phyloP scores from a whole-genome alignment of 2,113 vertebrate genomes.

The Toxostoma redivivum region DNA sequence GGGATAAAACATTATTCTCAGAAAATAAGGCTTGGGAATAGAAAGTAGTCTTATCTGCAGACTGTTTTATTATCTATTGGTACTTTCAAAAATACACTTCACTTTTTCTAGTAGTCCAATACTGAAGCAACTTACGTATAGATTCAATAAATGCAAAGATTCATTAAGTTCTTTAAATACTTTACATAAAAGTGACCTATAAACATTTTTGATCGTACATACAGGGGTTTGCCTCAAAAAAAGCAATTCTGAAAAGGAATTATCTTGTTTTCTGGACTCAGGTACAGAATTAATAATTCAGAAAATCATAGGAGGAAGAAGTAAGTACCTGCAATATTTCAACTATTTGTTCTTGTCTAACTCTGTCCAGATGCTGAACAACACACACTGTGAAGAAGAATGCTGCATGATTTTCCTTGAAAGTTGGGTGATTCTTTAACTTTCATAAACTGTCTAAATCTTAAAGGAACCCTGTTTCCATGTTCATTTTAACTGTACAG shows the following conservation, averaged over 20 bases:
- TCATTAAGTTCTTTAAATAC: background rate
- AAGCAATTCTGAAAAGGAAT: background rate
- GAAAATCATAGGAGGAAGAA: background rate
- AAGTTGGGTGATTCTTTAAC: background rate
- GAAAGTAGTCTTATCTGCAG: background rate
- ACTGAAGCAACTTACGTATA: background rate
- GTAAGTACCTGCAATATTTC: background rate
- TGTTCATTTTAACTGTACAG: background rate
- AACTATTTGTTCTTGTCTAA: background rate
- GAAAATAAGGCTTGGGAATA: background rate
- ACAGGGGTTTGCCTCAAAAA: background rate
- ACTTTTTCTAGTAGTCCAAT: background rate
- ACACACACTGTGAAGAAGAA: background rate
- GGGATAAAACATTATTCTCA: background rate
- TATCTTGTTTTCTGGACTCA: background rate
- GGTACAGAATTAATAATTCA: background rate
- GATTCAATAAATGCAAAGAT: background rate
- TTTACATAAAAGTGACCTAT: background rate
- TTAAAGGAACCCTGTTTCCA: background rate
- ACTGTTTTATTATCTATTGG: background rate
- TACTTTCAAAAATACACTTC: background rate
- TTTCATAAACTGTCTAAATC: background rate
- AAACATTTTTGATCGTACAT: background rate
- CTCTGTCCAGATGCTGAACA: background rate
- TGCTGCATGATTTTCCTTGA: background rate